These are phyloP conservation scores for Cyanoliseus patagonus DNA, from an alignment of 2,113 vertebrate species.

Conservation along the genomic window DNA sequence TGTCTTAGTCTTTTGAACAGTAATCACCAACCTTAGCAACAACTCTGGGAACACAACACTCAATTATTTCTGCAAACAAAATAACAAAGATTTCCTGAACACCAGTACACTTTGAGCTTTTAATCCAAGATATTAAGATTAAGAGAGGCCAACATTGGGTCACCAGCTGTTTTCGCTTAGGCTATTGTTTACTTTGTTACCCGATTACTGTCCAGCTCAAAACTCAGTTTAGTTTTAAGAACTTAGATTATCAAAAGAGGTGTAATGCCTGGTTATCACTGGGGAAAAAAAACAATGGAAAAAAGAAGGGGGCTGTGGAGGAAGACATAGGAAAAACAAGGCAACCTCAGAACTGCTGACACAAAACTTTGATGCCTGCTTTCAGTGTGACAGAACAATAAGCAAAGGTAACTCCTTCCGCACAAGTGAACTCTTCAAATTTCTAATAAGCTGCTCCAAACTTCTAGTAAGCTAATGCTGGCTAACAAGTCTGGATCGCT, in stretches of 20 bases:
- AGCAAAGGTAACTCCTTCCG: not conserved
- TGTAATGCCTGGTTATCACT: not conserved
- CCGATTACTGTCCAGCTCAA: not conserved
- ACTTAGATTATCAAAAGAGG: not conserved
- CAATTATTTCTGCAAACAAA: not conserved
- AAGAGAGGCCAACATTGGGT: not conserved
- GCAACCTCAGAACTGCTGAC: not conserved
- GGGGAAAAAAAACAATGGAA: rapidly evolving
- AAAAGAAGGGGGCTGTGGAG: not conserved
- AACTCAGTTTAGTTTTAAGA: not conserved
- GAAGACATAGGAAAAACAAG: not conserved
- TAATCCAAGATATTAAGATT: not conserved
- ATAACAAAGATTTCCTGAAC: not conserved
- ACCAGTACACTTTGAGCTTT: not conserved
- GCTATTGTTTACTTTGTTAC: not conserved
- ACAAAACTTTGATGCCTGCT: not conserved
- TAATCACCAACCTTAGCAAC: not conserved
- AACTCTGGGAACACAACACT: not conserved
- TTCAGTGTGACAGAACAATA: not conserved
- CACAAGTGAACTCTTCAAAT: not conserved
- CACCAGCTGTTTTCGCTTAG: not conserved
- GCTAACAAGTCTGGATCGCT: not conserved
- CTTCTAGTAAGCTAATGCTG: not conserved
- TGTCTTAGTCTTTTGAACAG: not conserved
- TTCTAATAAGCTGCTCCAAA: not conserved